phyloP scores from a whole-genome alignment of 2,113 vertebrate genomes.

The Ceyx margarethae region DNA sequence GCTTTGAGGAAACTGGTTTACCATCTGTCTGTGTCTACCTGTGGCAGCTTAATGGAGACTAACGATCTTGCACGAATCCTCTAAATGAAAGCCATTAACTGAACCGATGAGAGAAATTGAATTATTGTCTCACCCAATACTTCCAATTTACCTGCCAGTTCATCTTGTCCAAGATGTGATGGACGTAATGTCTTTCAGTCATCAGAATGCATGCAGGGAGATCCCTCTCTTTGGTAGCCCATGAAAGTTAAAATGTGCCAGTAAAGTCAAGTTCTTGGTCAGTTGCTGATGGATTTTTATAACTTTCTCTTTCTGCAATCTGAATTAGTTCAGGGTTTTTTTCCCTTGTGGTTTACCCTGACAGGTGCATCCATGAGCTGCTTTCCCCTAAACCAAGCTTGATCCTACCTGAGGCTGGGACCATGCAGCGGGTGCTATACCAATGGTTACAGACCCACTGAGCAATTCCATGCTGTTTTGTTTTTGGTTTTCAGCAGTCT shows the following conservation, averaged over 20 bases:
- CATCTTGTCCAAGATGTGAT: background rate
- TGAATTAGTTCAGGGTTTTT: background rate
- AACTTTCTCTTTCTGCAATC: background rate
- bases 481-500: background rate
- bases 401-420: background rate
- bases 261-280: background rate
- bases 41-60: slow-evolving; percentile 36
- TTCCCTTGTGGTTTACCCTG: background rate
- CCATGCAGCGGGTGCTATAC: too few species aligned
- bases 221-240: background rate
- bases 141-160: slow-evolving; percentile 1
- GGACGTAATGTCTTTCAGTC: background rate
- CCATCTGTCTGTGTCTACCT: slow-evolving; percentile 10
- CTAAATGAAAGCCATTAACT: slow-evolving; percentile 44
- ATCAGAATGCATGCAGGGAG: background rate
- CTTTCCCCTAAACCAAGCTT: background rate
- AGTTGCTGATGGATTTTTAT: background rate
- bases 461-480: background rate
- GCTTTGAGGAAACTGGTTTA: background rate
- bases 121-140: slow-evolving; percentile 12
- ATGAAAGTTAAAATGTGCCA: background rate
- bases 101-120: slow-evolving; percentile 13
- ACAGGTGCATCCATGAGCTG: background rate
- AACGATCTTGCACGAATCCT: slow-evolving; percentile 1
- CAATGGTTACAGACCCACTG: background rate